A percentile compares a stretch with the other conserved stretches of the same genome.
These are phyloP conservation scores for Proteles cristata DNA, from an alignment of 2,113 vertebrate species.

Conservation along the genomic window DNA sequence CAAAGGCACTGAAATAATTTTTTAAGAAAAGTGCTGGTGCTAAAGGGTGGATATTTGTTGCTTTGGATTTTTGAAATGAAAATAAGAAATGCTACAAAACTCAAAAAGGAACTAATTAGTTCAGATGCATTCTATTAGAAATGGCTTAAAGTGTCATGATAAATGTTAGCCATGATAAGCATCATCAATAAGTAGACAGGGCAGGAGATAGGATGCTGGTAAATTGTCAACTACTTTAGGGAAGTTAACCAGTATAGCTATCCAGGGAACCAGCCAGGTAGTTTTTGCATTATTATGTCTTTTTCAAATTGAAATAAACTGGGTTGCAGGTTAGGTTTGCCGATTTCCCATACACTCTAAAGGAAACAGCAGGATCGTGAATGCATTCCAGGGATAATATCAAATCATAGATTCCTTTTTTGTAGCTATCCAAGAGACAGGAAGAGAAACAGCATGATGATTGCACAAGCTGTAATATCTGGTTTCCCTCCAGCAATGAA, in stretches of 20 bases:
- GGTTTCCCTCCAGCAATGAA: background rate
- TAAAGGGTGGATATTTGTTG: background rate
- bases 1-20: background rate
- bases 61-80: conserved; percentile 38
- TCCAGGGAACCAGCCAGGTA: background rate
- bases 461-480: background rate
- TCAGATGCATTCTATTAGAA: background rate
- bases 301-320: background rate
- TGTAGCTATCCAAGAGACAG: background rate
- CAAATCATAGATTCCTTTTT: background rate
- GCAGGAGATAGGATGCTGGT: background rate
- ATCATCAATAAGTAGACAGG: background rate
- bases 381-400: background rate
- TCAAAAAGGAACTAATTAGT: background rate
- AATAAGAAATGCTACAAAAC: background rate
- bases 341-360: background rate
- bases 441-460: background rate
- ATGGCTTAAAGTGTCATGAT: background rate
- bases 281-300: background rate
- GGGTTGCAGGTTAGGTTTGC: background rate
- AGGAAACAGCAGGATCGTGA: background rate
- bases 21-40: background rate
- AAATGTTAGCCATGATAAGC: background rate
- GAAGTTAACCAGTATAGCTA: background rate
- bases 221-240: background rate